Conservation (phyloP, 2,113 vertebrate genomes). For the Tachuris rubrigastra region DNA sequence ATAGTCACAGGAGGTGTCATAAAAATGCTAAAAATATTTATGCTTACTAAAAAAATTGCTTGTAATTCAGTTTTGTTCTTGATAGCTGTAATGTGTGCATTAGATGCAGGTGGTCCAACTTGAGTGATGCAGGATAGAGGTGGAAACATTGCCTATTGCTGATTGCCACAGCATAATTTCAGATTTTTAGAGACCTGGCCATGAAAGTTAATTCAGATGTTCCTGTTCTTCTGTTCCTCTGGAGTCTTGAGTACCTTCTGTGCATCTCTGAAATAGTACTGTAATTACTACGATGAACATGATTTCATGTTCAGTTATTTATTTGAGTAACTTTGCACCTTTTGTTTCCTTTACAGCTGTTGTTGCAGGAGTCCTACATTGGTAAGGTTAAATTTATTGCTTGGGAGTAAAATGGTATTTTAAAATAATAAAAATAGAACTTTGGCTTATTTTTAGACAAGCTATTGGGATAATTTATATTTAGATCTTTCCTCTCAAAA, state of each 20-base stretch:
- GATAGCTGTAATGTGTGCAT: background rate
- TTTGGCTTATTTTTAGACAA: background rate
- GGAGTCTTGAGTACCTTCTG: background rate
- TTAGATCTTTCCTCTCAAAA: background rate
- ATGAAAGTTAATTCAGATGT: background rate
- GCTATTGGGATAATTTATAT: background rate
- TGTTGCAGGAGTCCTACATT: slow-evolving; percentile 75
- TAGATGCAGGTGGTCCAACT: background rate
- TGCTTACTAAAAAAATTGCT: background rate
- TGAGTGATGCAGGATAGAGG: background rate
- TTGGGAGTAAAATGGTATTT: background rate
- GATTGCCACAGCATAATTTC: background rate
- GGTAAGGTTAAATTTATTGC: slow-evolving; percentile 70
- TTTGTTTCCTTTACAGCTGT: slow-evolving; percentile 68
- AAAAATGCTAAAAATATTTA: background rate
- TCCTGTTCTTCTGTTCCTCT: background rate
- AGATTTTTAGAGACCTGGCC: background rate
- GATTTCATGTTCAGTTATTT: background rate
- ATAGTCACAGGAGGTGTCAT: background rate
- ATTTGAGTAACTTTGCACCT: background rate
- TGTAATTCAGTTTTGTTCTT: background rate
- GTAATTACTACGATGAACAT: background rate
- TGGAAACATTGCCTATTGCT: background rate
- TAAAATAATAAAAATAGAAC: background rate
- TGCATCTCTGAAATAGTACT: background rate